Percentiles rank a stretch among this genome's conserved stretches.
These are phyloP conservation scores for Hydractinia symbiolongicarpus DNA, from an alignment of 30 jellyfish, hydroid and myxozoan species.

Conservation along the genomic window DNA sequence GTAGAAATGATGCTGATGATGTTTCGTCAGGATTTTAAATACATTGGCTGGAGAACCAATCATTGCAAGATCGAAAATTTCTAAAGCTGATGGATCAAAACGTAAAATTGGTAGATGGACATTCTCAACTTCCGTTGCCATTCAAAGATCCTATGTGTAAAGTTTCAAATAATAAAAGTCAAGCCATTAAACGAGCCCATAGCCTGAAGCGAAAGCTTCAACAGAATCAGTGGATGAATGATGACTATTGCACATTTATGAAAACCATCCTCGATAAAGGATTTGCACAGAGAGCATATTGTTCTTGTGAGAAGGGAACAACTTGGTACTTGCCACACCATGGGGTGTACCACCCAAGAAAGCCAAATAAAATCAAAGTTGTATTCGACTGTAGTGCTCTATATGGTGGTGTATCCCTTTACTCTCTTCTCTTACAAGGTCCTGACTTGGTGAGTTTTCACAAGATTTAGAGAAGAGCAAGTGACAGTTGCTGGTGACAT, in stretches of 20 bases:
- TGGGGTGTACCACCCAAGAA: slow-evolving; percentile 45
- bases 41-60: slow-evolving; percentile 12
- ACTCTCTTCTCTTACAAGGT: slow-evolving; percentile 51
- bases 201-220: slow-evolving; percentile 18
- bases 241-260: not conserved
- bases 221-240: not conserved
- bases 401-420: slow-evolving; percentile 41
- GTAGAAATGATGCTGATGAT: not conserved
- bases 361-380: too few species aligned
- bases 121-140: slow-evolving; percentile 27
- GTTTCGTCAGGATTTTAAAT: slow-evolving; percentile 9
- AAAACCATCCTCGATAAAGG: slow-evolving; percentile 3
- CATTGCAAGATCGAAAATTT: slow-evolving; percentile 7
- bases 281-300: slow-evolving; percentile 15
- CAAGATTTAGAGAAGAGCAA: slow-evolving; percentile 60
- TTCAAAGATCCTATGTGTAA: too few species aligned
- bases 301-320: not conserved
- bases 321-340: slow-evolving; percentile 77
- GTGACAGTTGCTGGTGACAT: slow-evolving; percentile 48
- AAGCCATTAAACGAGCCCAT: slow-evolving; percentile 20
- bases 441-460: slow-evolving; percentile 43
- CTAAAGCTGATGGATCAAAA: slow-evolving; percentile 22
- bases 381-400: slow-evolving; percentile 67
- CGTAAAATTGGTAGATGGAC: slow-evolving; percentile 15
- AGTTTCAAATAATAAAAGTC: slow-evolving; percentile 19